Base-by-base conservation (phyloP, 1,140 invertebrate genomes). In the Portunus trituberculatus region DNA sequence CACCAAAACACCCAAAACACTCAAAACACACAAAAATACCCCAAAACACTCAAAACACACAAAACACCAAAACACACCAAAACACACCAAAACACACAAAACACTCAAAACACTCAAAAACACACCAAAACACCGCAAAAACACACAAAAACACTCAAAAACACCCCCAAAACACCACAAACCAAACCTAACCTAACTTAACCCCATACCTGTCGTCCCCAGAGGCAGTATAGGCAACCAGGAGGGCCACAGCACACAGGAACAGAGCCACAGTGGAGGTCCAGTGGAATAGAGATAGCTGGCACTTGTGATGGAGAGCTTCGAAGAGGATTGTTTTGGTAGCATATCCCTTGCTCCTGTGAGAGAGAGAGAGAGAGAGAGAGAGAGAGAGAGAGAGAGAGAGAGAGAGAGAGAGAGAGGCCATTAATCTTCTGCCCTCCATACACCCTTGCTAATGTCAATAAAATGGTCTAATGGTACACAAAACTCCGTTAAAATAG, bases 251-350 rank as follows among this genome's bases (percentile, higher is more conserved):
- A 14, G 87, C 87, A n/a, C 59, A 84, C 39, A 87, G 16, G 6
- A 92, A 86, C 10, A 88, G 89, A 20, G 87, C 93, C 39, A 96
- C 20, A 14, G 94, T 82, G 29, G 94, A 94, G n/a, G 93, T 67
- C 90, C 94, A 92, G 28, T 93, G 84, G 46, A 94, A 94, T 0
- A 94, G 98, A 89, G 98, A 98, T 93, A 98, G 97, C 96, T 97
- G 97, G 96, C 98, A 98, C 93, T 97, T 97, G 96, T 98, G 97
- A 96, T 97, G 97, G 90, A 98, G 97, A 67, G 97, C 97, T 96
- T 98, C 97, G 83, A 90, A 92, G 20, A 93, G 6, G 14, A 96
- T 87, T 28, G 83, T 93, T 96, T 96, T 97, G 39, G 98, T 92
- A 97, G 97, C 98, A 96, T 96, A 97, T 96, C 96, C 97, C 46